phyloP scores from a whole-genome alignment of 1,140 invertebrate genomes.

The Phenacoccus solenopsis region DNA sequence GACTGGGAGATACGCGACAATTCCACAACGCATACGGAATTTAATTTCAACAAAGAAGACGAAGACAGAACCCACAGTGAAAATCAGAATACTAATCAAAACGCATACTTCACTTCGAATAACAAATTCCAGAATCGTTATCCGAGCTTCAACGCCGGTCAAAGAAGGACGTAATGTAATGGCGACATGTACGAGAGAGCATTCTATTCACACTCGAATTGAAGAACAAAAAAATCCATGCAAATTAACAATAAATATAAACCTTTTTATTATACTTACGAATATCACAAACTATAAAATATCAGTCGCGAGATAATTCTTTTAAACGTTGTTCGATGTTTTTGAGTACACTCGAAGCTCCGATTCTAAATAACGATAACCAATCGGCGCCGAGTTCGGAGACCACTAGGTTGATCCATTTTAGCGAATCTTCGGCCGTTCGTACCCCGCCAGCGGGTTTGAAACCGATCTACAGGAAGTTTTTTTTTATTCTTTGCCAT shows the following conservation, averaged over 20 bases:
- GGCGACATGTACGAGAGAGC: no score
- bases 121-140: not conserved
- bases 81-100: not conserved
- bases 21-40: not conserved
- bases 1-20: constrained; percentile 2
- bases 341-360: constrained; percentile 77
- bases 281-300: no score
- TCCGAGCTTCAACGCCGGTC: not conserved
- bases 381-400: constrained; percentile 76
- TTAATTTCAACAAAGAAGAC: not conserved
- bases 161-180: not conserved
- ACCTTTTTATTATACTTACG: no score
- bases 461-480: constrained; percentile 63
- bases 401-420: constrained; percentile 77
- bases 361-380: constrained; percentile 83
- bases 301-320: not conserved
- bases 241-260: no score
- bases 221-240: no score
- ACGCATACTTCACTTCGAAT: not conserved
- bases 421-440: constrained; percentile 69
- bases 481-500: not conserved
- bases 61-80: not conserved
- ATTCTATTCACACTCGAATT: no score
- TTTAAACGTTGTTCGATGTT: constrained; percentile 44
- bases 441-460: constrained; percentile 95